Percentiles rank a stretch among this genome's conserved stretches.
These are phyloP conservation scores for Pachypeltis micranthus DNA, from an alignment of 1,140 invertebrate species.

Conservation along the genomic window DNA sequence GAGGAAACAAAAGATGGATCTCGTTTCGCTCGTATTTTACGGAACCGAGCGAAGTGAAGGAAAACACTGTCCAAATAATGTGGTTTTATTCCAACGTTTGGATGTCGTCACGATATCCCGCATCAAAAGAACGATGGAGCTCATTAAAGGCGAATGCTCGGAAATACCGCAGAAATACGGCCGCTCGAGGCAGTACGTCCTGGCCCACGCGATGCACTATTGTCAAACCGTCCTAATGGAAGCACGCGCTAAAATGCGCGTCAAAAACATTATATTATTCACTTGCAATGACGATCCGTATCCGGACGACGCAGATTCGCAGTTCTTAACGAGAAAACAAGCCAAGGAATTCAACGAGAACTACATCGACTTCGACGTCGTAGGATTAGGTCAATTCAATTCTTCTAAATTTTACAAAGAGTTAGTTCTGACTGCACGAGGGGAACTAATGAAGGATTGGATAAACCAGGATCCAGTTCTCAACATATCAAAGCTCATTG, in stretches of 20 bases:
- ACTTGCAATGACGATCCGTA: constrained; percentile 17
- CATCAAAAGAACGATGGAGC: background rate
- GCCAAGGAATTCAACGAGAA: constrained; percentile 9
- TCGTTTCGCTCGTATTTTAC: constrained; percentile 13
- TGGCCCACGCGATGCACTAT: background rate
- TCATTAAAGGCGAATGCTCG: background rate
- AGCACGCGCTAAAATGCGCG: background rate
- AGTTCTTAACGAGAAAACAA: constrained; percentile 15
- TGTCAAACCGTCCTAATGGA: constrained; percentile 2
- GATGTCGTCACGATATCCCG: background rate
- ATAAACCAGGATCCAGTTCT: constrained; percentile 3
- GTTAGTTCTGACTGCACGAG: constrained; percentile 11
- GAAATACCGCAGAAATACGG: background rate
- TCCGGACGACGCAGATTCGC: background rate
- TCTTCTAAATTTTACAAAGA: constrained; percentile 20
- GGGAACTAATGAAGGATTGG: constrained; percentile 18
- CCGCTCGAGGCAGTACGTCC: background rate
- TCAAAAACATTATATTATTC: constrained; percentile 16
- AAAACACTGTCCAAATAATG: constrained; percentile 7
- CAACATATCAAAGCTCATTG: background rate
- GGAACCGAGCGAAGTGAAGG: constrained; percentile 12
- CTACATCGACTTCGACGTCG: constrained; percentile 18
- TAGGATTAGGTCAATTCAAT: constrained; percentile 17
- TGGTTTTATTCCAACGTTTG: constrained; percentile 13
- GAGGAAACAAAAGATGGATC: constrained; percentile 12